phyloP scores from a whole-genome alignment of 2,888 invertebrate genomes.

The Chromoteleia sp. region DNA sequence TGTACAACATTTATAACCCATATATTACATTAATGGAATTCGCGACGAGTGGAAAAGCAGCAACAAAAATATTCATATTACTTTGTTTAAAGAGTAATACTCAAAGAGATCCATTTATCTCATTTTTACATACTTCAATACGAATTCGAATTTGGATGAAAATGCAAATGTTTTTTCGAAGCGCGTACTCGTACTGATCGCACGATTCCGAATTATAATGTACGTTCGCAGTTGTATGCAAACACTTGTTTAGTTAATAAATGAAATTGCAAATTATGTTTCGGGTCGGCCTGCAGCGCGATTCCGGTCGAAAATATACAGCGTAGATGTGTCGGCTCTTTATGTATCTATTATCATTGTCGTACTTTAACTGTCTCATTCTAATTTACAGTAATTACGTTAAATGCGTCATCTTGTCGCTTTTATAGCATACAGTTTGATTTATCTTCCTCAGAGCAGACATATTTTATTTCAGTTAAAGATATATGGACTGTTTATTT shows the following conservation, averaged over 20 bases:
- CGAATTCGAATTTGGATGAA: neutral
- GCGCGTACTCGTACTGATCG: neutral
- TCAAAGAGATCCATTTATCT: neutral
- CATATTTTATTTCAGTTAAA: no score
- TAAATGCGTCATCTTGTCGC: neutral
- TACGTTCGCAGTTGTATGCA: neutral
- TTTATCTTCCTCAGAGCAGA: no score
- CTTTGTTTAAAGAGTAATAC: neutral
- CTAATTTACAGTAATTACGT: constrained; percentile 19
- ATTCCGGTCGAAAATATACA: constrained; percentile 20
- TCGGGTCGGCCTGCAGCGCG: neutral
- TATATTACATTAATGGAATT: neutral
- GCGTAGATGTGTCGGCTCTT: constrained; percentile 3
- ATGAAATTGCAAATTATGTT: constrained; percentile 31
- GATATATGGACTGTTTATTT: no score
- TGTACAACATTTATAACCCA: neutral
- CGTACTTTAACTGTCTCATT: constrained; percentile 15
- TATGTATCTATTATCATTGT: constrained; percentile 10
- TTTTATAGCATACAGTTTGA: neutral
- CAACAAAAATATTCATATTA: neutral
- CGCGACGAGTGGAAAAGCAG: neutral
- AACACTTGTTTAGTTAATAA: constrained; percentile 31
- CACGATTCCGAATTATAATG: constrained; percentile 7
- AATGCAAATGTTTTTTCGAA: constrained; percentile 3
- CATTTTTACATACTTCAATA: neutral